Conservation (phyloP, 1,140 invertebrate species). For the Lepidostoma basale region DNA sequence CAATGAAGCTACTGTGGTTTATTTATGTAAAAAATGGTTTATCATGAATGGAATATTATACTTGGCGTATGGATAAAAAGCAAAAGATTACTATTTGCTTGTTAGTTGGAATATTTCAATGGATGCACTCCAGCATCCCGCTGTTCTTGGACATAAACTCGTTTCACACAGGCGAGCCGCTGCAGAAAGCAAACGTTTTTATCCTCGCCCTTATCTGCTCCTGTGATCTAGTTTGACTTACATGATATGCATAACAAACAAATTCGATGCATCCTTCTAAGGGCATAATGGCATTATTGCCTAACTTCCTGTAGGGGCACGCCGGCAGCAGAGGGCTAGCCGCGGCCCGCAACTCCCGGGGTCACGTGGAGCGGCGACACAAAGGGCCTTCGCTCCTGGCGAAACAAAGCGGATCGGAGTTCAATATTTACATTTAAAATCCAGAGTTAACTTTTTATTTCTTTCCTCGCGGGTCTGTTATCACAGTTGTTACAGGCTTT, state of each 20-base stretch:
- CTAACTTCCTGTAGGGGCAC: constrained; percentile 30
- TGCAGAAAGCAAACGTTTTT: constrained; percentile 2
- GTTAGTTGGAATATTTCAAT: no score
- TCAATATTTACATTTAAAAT: constrained; percentile 46
- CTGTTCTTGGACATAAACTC: no score
- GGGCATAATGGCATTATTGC: constrained; percentile 24
- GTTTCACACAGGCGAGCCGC: not conserved
- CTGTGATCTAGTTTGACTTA: constrained; percentile 28
- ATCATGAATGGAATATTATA: no score
- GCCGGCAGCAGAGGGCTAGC: not conserved
- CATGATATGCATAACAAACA: constrained; percentile 38
- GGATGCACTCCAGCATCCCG: no score
- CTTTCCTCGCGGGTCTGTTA: constrained; percentile 37
- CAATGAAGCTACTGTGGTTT: no score
- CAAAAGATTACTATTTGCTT: no score
- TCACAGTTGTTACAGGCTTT: constrained; percentile 43
- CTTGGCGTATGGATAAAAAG: no score
- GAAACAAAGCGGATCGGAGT: constrained; percentile 42
- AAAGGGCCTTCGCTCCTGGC: constrained; percentile 17
- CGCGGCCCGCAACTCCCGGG: not conserved
- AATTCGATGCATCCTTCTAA: constrained; percentile 27
- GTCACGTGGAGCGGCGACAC: constrained; percentile 31
- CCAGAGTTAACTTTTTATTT: constrained; percentile 42
- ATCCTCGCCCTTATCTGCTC: constrained; percentile 15
- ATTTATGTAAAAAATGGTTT: no score